These are phyloP conservation scores for Sarcophaga subvicina DNA, from an alignment of 2,888 invertebrate genomes.

Conservation along the genomic window DNA sequence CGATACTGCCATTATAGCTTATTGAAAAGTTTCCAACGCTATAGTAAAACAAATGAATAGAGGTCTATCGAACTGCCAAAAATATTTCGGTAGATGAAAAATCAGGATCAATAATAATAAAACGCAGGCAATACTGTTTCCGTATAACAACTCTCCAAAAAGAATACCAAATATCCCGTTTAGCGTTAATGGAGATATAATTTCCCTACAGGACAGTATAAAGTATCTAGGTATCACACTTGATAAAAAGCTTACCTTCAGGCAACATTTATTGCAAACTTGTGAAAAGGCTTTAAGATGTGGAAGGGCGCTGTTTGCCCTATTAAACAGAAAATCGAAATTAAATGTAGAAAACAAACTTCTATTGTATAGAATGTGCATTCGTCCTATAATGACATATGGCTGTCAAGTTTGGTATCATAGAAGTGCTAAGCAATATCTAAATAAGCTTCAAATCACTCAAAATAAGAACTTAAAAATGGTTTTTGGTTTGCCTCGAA, in stretches of 20 bases:
- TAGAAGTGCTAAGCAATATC: neutral
- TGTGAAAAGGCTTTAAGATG: conserved; percentile 5
- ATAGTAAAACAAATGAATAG: neutral
- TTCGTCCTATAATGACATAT: neutral
- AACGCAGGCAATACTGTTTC: conserved; percentile 31
- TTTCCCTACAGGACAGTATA: conserved; percentile 1
- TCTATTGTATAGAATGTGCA: neutral
- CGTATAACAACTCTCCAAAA: conserved; percentile 35
- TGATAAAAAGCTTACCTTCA: neutral
- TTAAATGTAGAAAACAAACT: neutral
- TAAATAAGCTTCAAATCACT: neutral
- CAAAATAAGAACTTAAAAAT: neutral
- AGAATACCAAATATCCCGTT: conserved; percentile 14
- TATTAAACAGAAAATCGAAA: neutral
- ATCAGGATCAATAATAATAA: conserved; percentile 5
- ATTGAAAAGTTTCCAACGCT: conserved; percentile 15
- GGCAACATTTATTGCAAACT: neutral
- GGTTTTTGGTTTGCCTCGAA: neutral
- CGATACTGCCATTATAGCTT: neutral
- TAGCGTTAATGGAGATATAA: neutral
- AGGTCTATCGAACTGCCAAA: neutral
- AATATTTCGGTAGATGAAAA: neutral
- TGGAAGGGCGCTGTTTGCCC: neutral
- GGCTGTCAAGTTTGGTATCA: neutral
- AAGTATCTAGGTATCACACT: conserved; percentile 16